Conservation (phyloP, 2,888 invertebrate species). For the Stenotaenia linearis region DNA sequence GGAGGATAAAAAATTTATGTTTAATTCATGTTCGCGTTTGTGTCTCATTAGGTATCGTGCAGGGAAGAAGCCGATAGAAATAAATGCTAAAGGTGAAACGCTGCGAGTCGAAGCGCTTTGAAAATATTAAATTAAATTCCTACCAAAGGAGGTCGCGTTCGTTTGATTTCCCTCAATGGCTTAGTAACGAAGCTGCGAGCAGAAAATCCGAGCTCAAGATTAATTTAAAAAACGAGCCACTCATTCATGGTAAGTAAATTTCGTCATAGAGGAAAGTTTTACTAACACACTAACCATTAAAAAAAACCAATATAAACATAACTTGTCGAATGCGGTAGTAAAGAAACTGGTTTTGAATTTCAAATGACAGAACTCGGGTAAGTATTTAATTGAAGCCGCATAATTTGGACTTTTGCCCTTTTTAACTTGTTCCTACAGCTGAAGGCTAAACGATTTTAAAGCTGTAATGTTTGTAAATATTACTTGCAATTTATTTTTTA, state of each 20-base stretch:
- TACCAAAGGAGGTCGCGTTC: background rate
- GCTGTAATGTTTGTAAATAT: background rate
- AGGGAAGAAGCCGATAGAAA: background rate
- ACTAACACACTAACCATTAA: background rate
- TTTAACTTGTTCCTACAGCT: background rate
- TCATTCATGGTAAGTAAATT: background rate
- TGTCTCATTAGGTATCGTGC: background rate
- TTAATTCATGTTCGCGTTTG: constrained; percentile 13
- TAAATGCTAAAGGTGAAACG: background rate
- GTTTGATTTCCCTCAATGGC: background rate
- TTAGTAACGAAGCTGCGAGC: background rate
- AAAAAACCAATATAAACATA: background rate
- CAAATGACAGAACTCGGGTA: background rate
- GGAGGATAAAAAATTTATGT: background rate
- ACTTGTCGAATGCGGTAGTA: background rate
- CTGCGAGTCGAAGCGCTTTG: background rate
- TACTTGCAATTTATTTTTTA: background rate
- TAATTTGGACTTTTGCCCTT: constrained; percentile 15
- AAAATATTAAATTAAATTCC: background rate
- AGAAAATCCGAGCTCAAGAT: background rate
- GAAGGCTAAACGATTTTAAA: background rate
- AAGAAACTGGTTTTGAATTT: background rate
- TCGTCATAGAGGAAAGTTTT: background rate
- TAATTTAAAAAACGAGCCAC: background rate
- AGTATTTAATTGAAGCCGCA: background rate